Evolutionary conservation across 1,140 invertebrate genomes (phyloP).

Genomic region (Leptinotarsa undecemlineata): DNA sequence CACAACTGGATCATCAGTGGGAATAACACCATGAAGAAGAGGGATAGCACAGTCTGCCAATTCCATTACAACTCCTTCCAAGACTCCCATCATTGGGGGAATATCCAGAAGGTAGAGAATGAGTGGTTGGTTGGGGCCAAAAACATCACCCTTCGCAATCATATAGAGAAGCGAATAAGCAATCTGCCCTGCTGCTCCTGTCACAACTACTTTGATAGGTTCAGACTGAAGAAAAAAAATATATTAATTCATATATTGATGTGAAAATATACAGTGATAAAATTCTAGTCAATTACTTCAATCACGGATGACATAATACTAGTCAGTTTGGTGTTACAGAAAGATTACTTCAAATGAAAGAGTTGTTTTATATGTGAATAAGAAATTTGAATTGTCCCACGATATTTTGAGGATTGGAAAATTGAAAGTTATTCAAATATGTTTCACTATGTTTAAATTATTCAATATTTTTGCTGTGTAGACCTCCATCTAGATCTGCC

Average conservation of each 20-base stretch:
- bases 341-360: background rate
- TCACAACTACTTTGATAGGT: constrained; percentile 92
- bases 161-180: constrained; percentile 95
- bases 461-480: too few relatives aligned
- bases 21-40: constrained; percentile 80
- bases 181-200: constrained; percentile 98
- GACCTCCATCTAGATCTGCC: too few relatives aligned
- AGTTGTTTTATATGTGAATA: background rate
- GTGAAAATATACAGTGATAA: background rate
- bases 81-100: constrained; percentile 88
- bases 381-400: background rate
- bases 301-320: background rate
- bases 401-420: background rate
- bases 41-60: constrained; percentile 94
- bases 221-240: constrained; percentile 63
- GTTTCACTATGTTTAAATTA: too few relatives aligned
- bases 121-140: constrained; percentile 88
- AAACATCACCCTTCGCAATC: constrained; percentile 95
- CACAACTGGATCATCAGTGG: constrained; percentile 83
- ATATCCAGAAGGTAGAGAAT: constrained; percentile 95
- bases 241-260: background rate
- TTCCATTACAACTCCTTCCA: constrained; percentile 98
- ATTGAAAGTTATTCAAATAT: background rate
- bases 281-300: background rate
- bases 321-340: background rate